These are phyloP conservation scores for Coelogynopora nodosa DNA, from an alignment of 2,888 invertebrate species.

Conservation along the genomic window DNA sequence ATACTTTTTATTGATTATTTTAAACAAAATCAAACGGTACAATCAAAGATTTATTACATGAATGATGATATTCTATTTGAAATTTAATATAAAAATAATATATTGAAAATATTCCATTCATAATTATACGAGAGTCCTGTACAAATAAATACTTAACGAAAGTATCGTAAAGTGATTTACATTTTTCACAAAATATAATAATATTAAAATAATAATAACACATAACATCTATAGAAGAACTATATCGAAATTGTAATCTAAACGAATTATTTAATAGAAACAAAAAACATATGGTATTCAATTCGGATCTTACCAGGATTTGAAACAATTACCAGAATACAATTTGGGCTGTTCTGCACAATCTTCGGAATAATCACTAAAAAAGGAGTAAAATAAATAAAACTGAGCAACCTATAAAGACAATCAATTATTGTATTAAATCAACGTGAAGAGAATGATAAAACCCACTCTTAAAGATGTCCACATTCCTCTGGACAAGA, in stretches of 20 bases:
- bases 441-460: not conserved
- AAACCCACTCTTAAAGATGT: slow-evolving; percentile 71
- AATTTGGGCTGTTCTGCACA: slow-evolving; percentile 78
- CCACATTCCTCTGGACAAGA: slow-evolving; percentile 82
- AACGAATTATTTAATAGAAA: too few species aligned
- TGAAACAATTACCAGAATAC: slow-evolving; percentile 78
- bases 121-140: too few species aligned
- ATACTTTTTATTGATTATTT: too few species aligned
- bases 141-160: too few species aligned
- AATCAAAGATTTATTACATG: not conserved
- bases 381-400: slow-evolving; percentile 35
- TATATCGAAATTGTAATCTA: slow-evolving; percentile 10
- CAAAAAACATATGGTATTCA: not conserved
- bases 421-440: not conserved
- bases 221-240: not conserved
- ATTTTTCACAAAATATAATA: not conserved
- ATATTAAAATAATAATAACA: not conserved
- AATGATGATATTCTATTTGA: not conserved
- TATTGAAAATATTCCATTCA: too few species aligned
- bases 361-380: slow-evolving; percentile 74
- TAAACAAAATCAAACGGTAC: too few species aligned
- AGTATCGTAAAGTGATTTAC: too few species aligned
- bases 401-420: not conserved
- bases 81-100: too few species aligned
- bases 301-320: slow-evolving; percentile 72